Conservation (phyloP, 64 coral and sea anemone species). For the Hydrozoanthus tunicans region DNA sequence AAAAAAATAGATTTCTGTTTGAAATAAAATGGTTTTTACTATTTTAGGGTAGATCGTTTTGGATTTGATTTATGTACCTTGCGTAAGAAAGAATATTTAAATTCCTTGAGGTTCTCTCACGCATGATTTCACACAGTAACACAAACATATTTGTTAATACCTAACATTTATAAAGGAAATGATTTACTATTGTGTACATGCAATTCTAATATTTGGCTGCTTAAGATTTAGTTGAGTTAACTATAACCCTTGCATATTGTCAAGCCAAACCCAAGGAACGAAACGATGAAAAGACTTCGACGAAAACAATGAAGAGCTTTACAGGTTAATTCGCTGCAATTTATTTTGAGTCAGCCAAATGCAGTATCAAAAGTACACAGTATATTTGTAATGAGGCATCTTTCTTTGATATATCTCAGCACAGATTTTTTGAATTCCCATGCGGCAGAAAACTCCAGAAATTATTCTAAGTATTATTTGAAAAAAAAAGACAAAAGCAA, state of each 20-base stretch:
- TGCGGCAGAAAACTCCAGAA: conserved; percentile 5
- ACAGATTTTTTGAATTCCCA: not conserved
- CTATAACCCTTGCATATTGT: conserved; percentile 6
- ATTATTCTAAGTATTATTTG: conserved; percentile 7
- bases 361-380: not conserved
- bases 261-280: not conserved
- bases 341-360: not conserved
- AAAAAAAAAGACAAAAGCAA: conserved; percentile 3
- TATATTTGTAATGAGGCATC: not conserved
- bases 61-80: not conserved
- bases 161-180: not conserved
- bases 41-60: not conserved
- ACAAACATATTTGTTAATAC: conserved; percentile 12
- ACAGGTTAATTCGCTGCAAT: not conserved
- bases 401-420: not conserved
- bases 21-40: not conserved
- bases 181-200: conserved; percentile 1
- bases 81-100: not conserved
- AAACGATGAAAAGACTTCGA: conserved; percentile 12
- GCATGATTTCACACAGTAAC: conserved; percentile 40
- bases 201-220: conserved; percentile 4
- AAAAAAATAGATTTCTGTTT: not conserved
- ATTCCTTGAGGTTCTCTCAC: not conserved
- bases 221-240: not conserved
- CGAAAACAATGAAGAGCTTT: not conserved